Evolutionary conservation across 2,888 invertebrate species (phyloP).

Genomic region (Pherbina coryleti): DNA sequence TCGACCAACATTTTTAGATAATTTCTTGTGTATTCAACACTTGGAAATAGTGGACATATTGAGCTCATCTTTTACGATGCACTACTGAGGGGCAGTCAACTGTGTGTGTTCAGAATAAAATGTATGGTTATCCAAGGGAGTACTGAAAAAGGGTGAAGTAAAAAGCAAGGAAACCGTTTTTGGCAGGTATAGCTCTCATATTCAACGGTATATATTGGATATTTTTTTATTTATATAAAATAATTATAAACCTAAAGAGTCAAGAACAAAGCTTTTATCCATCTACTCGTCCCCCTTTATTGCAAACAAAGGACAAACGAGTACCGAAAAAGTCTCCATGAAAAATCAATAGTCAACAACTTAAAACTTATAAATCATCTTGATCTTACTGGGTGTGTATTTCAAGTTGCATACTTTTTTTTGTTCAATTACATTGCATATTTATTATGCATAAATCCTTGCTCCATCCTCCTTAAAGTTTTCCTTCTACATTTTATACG

Average conservation of each 20-base stretch:
- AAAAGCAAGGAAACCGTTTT: neutral
- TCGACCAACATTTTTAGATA: conserved; percentile 14
- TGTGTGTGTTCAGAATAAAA: conserved; percentile 41
- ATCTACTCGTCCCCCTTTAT: too few relatives aligned
- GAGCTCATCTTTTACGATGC: conserved; percentile 25
- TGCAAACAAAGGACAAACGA: too few relatives aligned
- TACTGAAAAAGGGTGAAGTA: neutral
- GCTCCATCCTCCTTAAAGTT: neutral
- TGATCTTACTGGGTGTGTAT: too few relatives aligned
- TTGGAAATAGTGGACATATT: conserved; percentile 20
- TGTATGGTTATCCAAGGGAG: conserved; percentile 22
- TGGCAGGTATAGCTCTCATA: too few relatives aligned
- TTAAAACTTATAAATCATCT: too few relatives aligned
- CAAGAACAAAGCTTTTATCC: too few relatives aligned
- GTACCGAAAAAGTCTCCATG: too few relatives aligned
- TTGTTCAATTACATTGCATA: neutral
- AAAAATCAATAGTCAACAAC: too few relatives aligned
- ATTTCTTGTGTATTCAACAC: conserved; percentile 26
- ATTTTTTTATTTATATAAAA: too few relatives aligned
- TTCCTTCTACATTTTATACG: conserved; percentile 20
- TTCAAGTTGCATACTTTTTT: neutral
- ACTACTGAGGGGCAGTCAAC: conserved; percentile 38
- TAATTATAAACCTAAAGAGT: too few relatives aligned
- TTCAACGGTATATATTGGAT: too few relatives aligned
- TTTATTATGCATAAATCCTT: neutral